phyloP scores from a whole-genome alignment of 2,797 vertebrate genomes.

The Syngnathus acus region DNA sequence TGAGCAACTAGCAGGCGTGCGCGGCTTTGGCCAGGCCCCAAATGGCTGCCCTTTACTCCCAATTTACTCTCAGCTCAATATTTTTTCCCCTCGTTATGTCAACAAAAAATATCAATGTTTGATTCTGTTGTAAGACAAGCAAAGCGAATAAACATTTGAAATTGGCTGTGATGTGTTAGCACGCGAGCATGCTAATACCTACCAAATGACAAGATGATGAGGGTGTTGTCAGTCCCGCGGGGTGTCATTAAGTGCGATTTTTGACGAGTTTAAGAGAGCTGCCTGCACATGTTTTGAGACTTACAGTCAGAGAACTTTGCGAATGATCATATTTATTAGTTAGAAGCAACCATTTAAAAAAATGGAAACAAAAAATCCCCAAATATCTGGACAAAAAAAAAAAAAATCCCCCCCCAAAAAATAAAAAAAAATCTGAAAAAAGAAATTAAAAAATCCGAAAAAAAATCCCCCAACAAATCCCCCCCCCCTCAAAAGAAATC shows the following conservation, averaged over 20 bases:
- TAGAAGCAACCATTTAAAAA: neutral
- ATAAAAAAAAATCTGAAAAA: too few relatives aligned
- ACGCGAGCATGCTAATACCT: neutral
- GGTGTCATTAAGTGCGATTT: neutral
- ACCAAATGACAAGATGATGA: neutral
- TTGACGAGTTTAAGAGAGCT: neutral
- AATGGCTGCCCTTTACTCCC: neutral
- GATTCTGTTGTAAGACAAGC: neutral
- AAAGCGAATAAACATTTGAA: neutral
- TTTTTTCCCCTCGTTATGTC: neutral
- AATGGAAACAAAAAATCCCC: too few relatives aligned
- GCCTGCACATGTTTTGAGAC: neutral
- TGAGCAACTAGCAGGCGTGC: neutral
- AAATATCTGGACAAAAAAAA: too few relatives aligned
- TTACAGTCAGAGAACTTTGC: neutral
- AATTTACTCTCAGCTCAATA: neutral
- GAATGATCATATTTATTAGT: neutral
- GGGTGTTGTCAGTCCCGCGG: neutral
- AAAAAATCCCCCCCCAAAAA: too few relatives aligned
- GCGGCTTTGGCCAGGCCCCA: neutral
- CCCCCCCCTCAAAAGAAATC: too few relatives aligned
- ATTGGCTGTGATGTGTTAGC: neutral
- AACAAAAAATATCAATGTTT: slow-evolving; percentile 6
- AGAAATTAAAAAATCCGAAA: too few relatives aligned
- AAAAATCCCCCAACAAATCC: too few relatives aligned